These are phyloP conservation scores for Pimephales promelas DNA, from an alignment of 2,113 vertebrate species.

Conservation along the genomic window DNA sequence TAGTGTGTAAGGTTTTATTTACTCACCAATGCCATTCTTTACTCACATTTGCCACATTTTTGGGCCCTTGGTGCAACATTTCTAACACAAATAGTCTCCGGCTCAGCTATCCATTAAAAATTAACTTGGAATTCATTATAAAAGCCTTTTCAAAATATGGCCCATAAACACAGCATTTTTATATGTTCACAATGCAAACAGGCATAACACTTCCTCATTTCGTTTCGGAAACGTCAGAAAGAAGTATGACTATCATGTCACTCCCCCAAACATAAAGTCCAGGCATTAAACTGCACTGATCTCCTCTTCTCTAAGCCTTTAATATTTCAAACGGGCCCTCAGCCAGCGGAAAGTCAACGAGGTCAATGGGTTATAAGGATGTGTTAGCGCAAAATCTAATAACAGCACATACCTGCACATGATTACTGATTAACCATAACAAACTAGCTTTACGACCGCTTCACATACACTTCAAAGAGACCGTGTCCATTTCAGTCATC, in stretches of 20 bases:
- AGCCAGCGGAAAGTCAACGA: not conserved
- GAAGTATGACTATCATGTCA: not conserved
- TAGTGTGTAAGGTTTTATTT: not conserved
- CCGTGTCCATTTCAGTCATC: conserved; percentile 15
- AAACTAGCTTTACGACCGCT: conserved; percentile 57
- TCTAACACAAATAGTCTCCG: not conserved
- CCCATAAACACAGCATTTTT: not conserved
- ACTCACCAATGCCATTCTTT: not conserved
- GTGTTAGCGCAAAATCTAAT: not conserved
- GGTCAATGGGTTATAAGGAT: conserved; percentile 1
- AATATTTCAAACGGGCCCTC: not conserved
- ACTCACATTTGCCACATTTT: not conserved
- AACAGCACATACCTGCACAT: not conserved
- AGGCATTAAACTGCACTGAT: not conserved
- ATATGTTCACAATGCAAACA: not conserved
- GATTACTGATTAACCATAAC: conserved; percentile 72
- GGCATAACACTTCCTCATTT: not conserved
- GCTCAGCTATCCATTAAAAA: not conserved
- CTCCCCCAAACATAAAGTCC: too few relatives aligned
- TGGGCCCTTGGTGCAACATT: not conserved
- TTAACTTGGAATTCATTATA: not conserved
- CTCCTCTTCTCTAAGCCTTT: not conserved
- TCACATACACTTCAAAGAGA: conserved; percentile 50
- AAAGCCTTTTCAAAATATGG: not conserved
- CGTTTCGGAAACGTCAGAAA: not conserved